Evolutionary conservation across 2,113 vertebrate species (phyloP).

Genomic region (Nothoprocta pentlandii): DNA sequence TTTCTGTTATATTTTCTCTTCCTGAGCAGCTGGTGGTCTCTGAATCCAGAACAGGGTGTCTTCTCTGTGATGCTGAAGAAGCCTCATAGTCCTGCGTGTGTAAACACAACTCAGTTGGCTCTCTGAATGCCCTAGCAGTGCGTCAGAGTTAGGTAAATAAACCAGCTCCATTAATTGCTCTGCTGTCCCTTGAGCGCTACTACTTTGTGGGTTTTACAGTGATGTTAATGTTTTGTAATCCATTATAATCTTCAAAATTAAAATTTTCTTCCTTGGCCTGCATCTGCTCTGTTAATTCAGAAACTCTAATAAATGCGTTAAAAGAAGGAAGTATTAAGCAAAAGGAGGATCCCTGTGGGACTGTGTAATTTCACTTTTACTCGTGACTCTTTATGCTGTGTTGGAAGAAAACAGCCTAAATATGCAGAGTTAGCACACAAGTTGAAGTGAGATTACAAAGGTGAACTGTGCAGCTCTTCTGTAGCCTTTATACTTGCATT

Average conservation of each 20-base stretch:
- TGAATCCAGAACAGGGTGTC: conserved; percentile 15
- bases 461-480: neutral
- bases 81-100: neutral
- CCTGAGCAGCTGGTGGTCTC: neutral
- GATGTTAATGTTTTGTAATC: conserved; percentile 58
- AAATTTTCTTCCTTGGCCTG: conserved; percentile 49
- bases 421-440: neutral
- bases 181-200: conserved; percentile 48
- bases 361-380: conserved; percentile 36
- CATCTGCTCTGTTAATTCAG: conserved; percentile 61
- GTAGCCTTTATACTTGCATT: conserved; percentile 1
- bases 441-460: conserved; percentile 21
- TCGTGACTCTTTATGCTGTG: neutral
- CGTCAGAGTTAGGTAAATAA: conserved; percentile 62
- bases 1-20: neutral
- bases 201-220: conserved; percentile 45
- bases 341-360: conserved; percentile 44
- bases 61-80: neutral
- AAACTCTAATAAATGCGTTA: conserved; percentile 60
- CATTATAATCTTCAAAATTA: conserved; percentile 66
- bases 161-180: conserved; percentile 54
- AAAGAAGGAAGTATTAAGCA: conserved; percentile 54
- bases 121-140: neutral
- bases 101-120: conserved; percentile 35
- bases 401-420: conserved; percentile 39